Base-by-base conservation (phyloP, 2,797 vertebrate genomes). In the Tadarida brasiliensis region DNA sequence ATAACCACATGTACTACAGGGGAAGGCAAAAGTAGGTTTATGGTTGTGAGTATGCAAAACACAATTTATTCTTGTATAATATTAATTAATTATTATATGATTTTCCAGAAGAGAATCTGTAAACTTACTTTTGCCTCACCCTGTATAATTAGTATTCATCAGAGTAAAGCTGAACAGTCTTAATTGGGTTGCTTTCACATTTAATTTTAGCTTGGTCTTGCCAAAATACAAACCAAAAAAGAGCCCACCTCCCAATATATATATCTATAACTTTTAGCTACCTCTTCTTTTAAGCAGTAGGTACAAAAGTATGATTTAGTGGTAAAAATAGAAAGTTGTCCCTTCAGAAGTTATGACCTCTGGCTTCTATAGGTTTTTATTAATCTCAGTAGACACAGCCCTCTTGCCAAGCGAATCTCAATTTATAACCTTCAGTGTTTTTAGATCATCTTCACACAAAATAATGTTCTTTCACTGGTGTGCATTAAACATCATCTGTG, bases 131-230 rank as follows among this genome's bases (percentile, higher is more conserved):
- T 76, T 77, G 74, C 17, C 49, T 20, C 30, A 22, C 49, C 30
- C 30, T 54, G 49, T 98, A 71, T 97, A 97, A 97, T 98, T 98
- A 98, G 97, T 97, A 98, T 98, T 98, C 97, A 93, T 87, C 76
- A 93, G 97, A 70, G 95, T 98, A 98, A 98, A 98, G 96, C 97
- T 98, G 97, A 98, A 98, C 96, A 98, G 96, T 97, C 97, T 98
- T 98, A 98, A 98, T 96, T 97, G 97, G 98, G 96, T 95, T 98
- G 92, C 97, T 98, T 98, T 98, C 97, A 97, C 97, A 98, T 98
- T 98, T 98, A 98, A 98, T 98, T 98, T 98, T 98, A 98, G 96
- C 98, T 94, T 98, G 93, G 97, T 96, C 97, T 97, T 97, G 97
- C 96, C 96, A 98, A 98, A 98, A 63, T 14, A 73, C 98, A 98